phyloP scores from a whole-genome alignment of 2,113 vertebrate genomes.

The Nothoprocta perdicaria region DNA sequence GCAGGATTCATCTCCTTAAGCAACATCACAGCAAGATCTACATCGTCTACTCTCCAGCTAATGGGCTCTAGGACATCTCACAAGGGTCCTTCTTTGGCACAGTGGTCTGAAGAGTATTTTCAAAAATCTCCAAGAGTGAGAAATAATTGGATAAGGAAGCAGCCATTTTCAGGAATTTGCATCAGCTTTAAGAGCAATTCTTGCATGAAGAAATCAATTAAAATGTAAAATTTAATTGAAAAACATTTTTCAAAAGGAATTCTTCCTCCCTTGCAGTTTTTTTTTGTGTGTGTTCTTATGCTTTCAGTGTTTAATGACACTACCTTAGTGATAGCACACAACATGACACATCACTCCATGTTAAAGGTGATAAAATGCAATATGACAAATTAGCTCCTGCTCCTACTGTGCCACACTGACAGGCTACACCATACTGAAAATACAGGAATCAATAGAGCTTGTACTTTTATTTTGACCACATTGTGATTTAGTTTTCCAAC shows the following conservation, averaged over 20 bases:
- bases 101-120: background rate
- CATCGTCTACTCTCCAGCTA: background rate
- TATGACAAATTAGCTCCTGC: background rate
- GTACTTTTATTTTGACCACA: background rate
- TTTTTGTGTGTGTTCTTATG: background rate
- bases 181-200: background rate
- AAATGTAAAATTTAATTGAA: no score
- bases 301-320: background rate
- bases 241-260: background rate
- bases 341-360: background rate
- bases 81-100: background rate
- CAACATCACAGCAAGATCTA: background rate
- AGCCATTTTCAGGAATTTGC: background rate
- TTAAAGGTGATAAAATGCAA: background rate
- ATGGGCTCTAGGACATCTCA: fast-evolving
- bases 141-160: background rate
- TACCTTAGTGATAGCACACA: background rate
- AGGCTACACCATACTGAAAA: background rate
- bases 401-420: background rate
- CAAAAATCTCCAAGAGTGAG: background rate
- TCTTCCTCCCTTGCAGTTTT: fast-evolving
- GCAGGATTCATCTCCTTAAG: background rate
- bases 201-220: background rate
- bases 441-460: background rate
- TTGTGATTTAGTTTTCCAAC: background rate